Evolutionary conservation across 2,797 vertebrate species (phyloP), one percentile per base, ranked within the genome.

Genomic region (Spinus pinus): DNA sequence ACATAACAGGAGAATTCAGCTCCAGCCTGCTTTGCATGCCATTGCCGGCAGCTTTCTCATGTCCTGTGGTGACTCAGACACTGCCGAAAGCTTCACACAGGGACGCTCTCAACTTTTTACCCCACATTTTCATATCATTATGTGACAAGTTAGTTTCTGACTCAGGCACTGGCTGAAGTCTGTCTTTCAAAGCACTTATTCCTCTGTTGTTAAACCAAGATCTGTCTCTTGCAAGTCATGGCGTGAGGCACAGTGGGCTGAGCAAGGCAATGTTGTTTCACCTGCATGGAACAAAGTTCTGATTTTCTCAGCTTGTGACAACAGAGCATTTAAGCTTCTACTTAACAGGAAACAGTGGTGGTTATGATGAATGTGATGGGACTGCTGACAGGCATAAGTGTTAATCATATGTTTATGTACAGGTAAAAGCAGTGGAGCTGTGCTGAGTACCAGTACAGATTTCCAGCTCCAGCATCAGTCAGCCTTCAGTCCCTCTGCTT

Each of bases 1-100:
- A 72, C 27, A 5, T 75, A 85, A 97, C 49, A 67, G 33, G 54
- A 69, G 65, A 49, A 86, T 79, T 87, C 49, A 39, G 60, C 64
- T 57, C 0, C 6, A 73, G 66, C 79, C 69, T 91, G 21, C 74
- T 92, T 78, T 77, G 47, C 80, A 14, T 71, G 79, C 78, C 53
- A 28, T 69, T 81, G 74, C 91, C 77, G 61, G 93, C 94, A 86
- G 95, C 79, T 70, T 56, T 73, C 92, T 82, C 81, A 3, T 20
- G 31, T 79, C 69, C 81, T 78, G 83, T 80, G 65, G 84, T 90
- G 96, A 95, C 84, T 94, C 97, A 93, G 82, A 87, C 83, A 47
- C 65, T 70, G 71, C 93, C 12, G 18, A 41, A 61, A 89, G 58
- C 89, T 91, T 71, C 3, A 0, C 5, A 1, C 72, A 69, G 86